Evolutionary conservation across 2,797 vertebrate genomes (phyloP), one percentile per base, ranked within the genome.

Genomic region (Staurois parvus): DNA sequence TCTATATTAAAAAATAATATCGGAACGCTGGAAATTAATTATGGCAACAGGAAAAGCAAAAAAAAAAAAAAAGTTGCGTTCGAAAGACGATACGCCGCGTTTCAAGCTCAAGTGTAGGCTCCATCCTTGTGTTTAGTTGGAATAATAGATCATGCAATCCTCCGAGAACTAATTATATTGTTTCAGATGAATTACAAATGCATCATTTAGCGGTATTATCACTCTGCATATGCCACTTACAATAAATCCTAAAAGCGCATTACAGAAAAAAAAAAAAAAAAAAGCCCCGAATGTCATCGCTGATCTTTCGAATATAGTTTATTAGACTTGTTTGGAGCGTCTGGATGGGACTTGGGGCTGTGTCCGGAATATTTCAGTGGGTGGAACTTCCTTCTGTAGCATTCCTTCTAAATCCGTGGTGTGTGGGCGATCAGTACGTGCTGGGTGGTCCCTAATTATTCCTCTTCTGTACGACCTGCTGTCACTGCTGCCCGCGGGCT

Each of bases 131-230:
- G 37, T 89, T 90, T 88, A 87, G 88, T 88, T 30, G 88, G 84
- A 90, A 85, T 83, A 92, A 84, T 87, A 85, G 88, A 76, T 88
- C 89, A 88, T 79, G 59, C 81, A 90, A 87, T 87, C 90, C 90
- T 90, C 83, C 68, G 90, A 92, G 91, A 92, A 90, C 88, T 91
- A 91, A 93, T 91, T 93, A 91, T 88, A 81, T 88, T 92, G 88
- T 92, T 92, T 91, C 87, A 89, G 87, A 88, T 91, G 86, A 88
- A 89, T 90, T 91, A 88, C 83, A 91, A 91, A 88, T 87, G 83
- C 72, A 82, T 87, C 89, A 84, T 80, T 74, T 89, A 89, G 87
- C 81, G 87, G 80, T 82, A 87, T 88, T 91, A 83, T 89, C 84
- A 86, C 90, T 85, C 88, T 90, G 86, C 83, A 89, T 83, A 80